Percentiles rank a stretch among this genome's conserved stretches.
Evolutionary conservation across 2,888 invertebrate species (phyloP).

Genomic region (Nephrotoma guestfalica): DNA sequence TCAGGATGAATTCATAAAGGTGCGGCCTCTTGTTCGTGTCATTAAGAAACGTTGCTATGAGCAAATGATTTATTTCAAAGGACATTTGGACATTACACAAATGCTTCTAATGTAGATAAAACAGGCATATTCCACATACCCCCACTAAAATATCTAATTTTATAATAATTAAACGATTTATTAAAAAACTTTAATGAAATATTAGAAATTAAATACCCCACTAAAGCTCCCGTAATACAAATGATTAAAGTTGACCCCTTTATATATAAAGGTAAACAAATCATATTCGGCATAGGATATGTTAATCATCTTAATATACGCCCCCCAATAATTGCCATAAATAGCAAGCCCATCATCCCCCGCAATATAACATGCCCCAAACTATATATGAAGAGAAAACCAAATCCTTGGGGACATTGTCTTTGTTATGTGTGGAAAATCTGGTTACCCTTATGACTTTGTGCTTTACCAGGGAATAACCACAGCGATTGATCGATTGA

Average conservation of each 20-base stretch:
- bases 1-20: no score
- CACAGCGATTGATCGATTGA: no score
- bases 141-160: conserved; percentile 26
- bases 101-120: conserved; percentile 33
- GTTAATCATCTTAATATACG: conserved; percentile 41
- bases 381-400: no score
- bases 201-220: conserved; percentile 34
- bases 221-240: conserved; percentile 29
- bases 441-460: no score
- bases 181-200: no score
- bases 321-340: conserved; percentile 38
- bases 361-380: conserved; percentile 23
- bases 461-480: no score
- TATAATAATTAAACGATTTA: conserved; percentile 30
- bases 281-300: conserved; percentile 37
- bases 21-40: no score
- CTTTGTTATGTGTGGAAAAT: no score
- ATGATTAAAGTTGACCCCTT: conserved; percentile 40
- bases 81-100: no score
- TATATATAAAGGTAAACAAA: conserved; percentile 38
- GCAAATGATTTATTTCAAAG: no score
- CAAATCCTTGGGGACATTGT: no score
- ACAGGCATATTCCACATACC: conserved; percentile 40
- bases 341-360: conserved; percentile 27
- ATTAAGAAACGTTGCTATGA: no score